Evolutionary conservation across 2,888 invertebrate species (phyloP).

Genomic region (Rhogogaster chlorosoma): DNA sequence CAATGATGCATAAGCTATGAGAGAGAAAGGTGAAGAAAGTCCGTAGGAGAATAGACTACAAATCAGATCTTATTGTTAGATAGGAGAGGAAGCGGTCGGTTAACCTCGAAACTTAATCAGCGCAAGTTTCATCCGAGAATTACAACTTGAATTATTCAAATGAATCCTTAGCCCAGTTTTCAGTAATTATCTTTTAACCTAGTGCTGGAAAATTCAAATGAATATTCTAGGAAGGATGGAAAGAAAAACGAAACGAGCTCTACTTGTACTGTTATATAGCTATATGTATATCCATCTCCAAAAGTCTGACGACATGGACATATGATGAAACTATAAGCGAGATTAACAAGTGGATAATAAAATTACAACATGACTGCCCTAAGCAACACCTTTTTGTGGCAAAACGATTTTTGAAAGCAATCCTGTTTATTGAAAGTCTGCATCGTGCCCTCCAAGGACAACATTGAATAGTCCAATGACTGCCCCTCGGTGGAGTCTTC

Average conservation of each 20-base stretch:
- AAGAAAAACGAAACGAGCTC: not conserved
- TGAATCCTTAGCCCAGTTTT: not conserved
- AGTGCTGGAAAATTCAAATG: not conserved
- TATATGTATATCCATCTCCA: not conserved
- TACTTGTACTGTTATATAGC: not conserved
- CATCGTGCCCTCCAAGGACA: constrained; percentile 14
- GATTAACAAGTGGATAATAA: constrained; percentile 17
- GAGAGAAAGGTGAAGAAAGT: constrained; percentile 49
- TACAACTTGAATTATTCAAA: not conserved
- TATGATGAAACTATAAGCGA: not conserved
- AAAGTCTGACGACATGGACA: not conserved
- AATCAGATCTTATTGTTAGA: constrained; percentile 43
- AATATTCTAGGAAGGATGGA: not conserved
- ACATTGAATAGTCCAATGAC: constrained; percentile 23
- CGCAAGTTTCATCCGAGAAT: constrained; percentile 18
- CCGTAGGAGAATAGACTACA: constrained; percentile 9
- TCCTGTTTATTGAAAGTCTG: constrained; percentile 34
- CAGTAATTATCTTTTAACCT: not conserved
- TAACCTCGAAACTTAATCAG: constrained; percentile 33
- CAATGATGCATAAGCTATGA: constrained; percentile 34
- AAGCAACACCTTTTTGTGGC: constrained; percentile 37
- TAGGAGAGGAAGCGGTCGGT: constrained; percentile 23
- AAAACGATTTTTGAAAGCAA: constrained; percentile 32
- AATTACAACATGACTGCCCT: constrained; percentile 29
- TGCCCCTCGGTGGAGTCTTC: constrained; percentile 9